phyloP scores from a whole-genome alignment of 1,140 invertebrate species.

The Drosophila virilis region DNA sequence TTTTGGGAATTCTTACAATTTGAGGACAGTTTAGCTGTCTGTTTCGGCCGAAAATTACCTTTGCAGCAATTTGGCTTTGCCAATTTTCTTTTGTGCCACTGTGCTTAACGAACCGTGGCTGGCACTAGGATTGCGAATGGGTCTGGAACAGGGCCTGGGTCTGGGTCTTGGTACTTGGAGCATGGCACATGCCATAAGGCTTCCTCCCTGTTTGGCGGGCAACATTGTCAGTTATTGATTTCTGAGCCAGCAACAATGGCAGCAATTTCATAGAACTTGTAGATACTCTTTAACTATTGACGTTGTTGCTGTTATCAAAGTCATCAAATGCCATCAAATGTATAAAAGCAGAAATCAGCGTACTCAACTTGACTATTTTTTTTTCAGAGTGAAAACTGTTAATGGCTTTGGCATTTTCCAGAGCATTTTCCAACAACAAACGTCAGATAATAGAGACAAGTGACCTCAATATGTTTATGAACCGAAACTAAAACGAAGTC shows the following conservation, averaged over 20 bases:
- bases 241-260: slow-evolving; percentile 47
- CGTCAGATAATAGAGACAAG: slow-evolving; percentile 27
- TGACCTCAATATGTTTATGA: slow-evolving; percentile 49
- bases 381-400: slow-evolving; percentile 24
- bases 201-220: slow-evolving; percentile 17
- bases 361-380: slow-evolving; percentile 7
- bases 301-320: slow-evolving; percentile 4
- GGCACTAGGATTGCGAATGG: slow-evolving; percentile 10
- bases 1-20: background rate
- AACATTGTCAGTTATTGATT: slow-evolving; percentile 52
- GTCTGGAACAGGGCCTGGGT: slow-evolving; percentile 2
- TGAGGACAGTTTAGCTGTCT: background rate
- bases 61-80: slow-evolving; percentile 31
- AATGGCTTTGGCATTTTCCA: slow-evolving; percentile 34
- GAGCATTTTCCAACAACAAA: slow-evolving; percentile 3
- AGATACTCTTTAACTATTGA: slow-evolving; percentile 24
- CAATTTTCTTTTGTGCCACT: slow-evolving; percentile 40
- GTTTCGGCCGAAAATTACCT: slow-evolving; percentile 10
- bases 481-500: slow-evolving; percentile 13
- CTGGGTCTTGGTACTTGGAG: slow-evolving; percentile 6
- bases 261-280: slow-evolving; percentile 11
- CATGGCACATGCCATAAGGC: slow-evolving; percentile 23
- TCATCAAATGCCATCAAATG: background rate
- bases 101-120: slow-evolving; percentile 46
- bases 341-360: slow-evolving; percentile 16